Evolutionary conservation across 2,113 vertebrate species (phyloP).

Genomic region (Dissostichus mawsoni): DNA sequence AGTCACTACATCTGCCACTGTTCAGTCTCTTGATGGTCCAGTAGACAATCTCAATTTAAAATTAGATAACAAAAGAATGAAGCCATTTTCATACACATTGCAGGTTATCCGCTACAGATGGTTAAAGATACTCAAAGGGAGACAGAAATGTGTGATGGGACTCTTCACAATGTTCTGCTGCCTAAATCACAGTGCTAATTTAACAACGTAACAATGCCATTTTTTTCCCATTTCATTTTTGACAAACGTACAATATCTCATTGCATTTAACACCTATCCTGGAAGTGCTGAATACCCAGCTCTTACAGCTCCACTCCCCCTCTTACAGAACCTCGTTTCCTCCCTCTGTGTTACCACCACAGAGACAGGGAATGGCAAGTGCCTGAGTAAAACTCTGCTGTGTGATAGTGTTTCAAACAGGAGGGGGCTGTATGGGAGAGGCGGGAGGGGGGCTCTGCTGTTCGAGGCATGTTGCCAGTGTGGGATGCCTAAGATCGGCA

Average conservation of each 20-base stretch:
- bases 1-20: constrained; percentile 76
- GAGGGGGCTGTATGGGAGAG: constrained; percentile 71
- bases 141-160: constrained; percentile 74
- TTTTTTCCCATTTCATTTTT: constrained; percentile 64
- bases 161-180: constrained; percentile 63
- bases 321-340: constrained; percentile 67
- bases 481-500: constrained; percentile 93
- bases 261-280: constrained; percentile 84
- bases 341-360: constrained; percentile 66
- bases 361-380: constrained; percentile 70
- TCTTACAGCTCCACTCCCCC: constrained; percentile 70
- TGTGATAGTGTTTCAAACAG: constrained; percentile 81
- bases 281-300: constrained; percentile 76
- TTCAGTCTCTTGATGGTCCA: constrained; percentile 75
- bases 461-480: constrained; percentile 81
- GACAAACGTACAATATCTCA: constrained; percentile 74
- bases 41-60: constrained; percentile 79
- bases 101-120: constrained; percentile 79
- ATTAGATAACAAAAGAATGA: constrained; percentile 78
- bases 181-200: constrained; percentile 77
- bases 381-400: constrained; percentile 77
- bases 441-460: constrained; percentile 67
- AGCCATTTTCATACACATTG: constrained; percentile 74
- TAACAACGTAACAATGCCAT: constrained; percentile 75
- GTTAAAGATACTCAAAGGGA: constrained; percentile 81